phyloP scores from a whole-genome alignment of 2,888 invertebrate genomes.

The Carcina quercana region DNA sequence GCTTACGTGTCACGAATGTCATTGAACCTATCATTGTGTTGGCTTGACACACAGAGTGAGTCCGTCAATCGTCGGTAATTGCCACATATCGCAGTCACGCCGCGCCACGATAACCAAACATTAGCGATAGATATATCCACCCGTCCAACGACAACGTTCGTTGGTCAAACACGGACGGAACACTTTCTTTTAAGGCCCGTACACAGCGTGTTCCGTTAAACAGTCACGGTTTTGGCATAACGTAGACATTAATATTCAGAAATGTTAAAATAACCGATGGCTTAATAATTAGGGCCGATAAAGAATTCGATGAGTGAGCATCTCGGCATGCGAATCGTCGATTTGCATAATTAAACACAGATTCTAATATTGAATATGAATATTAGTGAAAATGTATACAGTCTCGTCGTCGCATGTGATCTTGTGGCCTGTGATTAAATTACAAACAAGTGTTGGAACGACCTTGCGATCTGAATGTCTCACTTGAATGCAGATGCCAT shows the following conservation, averaged over 20 bases:
- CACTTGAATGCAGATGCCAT: slow-evolving; percentile 55
- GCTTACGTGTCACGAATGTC: slow-evolving; percentile 33
- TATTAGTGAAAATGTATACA: background rate
- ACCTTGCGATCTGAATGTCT: slow-evolving; percentile 52
- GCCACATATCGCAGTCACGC: slow-evolving; percentile 22
- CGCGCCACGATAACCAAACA: slow-evolving; percentile 24
- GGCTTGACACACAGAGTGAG: slow-evolving; percentile 9
- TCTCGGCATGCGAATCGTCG: background rate
- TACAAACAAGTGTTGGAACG: slow-evolving; percentile 38
- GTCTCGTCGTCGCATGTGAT: slow-evolving; percentile 5
- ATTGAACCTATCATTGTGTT: slow-evolving; percentile 36
- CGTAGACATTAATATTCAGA: background rate
- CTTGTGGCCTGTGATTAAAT: slow-evolving; percentile 28
- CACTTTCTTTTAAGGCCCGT: slow-evolving; percentile 7
- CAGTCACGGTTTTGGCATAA: background rate
- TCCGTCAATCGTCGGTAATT: slow-evolving; percentile 31
- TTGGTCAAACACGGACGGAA: slow-evolving; percentile 8
- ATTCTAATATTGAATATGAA: background rate
- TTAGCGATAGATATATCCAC: slow-evolving; percentile 19
- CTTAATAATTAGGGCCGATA: background rate
- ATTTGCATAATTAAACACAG: background rate
- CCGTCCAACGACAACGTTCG: slow-evolving; percentile 8
- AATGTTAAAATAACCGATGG: background rate
- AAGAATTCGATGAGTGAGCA: background rate
- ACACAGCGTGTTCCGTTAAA: slow-evolving; percentile 2